Percentiles rank a stretch among this genome's conserved stretches.
These are phyloP conservation scores for Phataginus tricuspis DNA, from an alignment of 2,797 vertebrate species.

Conservation along the genomic window DNA sequence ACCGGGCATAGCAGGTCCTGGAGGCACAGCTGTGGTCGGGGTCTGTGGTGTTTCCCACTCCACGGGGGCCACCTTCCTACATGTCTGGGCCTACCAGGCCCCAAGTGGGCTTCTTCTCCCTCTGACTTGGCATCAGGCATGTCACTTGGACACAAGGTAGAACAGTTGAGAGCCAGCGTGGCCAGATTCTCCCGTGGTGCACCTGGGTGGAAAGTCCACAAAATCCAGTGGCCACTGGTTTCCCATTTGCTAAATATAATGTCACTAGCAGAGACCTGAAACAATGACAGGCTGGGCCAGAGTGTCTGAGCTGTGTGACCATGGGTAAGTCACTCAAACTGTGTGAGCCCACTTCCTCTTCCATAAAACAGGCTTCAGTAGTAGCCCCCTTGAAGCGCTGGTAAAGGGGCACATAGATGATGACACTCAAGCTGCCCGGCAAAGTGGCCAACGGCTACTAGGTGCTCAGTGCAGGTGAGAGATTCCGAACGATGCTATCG, in stretches of 20 bases:
- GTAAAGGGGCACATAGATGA: fast-evolving
- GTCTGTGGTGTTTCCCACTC: not conserved
- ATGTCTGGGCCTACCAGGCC: not conserved
- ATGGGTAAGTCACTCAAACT: not conserved
- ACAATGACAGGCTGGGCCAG: fast-evolving
- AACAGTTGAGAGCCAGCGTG: not conserved
- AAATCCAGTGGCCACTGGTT: not conserved
- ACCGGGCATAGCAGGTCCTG: not conserved
- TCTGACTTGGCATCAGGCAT: fast-evolving
- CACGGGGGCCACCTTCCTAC: not conserved
- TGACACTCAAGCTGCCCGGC: not conserved
- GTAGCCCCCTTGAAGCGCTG: not conserved
- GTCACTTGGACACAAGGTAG: fast-evolving
- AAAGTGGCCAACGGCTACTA: fast-evolving
- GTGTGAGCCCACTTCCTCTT: not conserved
- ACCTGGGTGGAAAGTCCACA: not conserved
- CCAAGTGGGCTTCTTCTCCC: not conserved
- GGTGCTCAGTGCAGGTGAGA: not conserved
- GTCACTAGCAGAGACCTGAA: not conserved
- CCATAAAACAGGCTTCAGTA: not conserved
- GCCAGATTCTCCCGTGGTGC: not conserved
- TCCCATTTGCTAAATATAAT: not conserved
- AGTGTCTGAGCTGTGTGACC: not conserved
- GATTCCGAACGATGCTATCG: not conserved
- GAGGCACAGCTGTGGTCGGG: too few species aligned